These are phyloP conservation scores for Calidris pugnax DNA, from an alignment of 2,113 vertebrate species.

Conservation along the genomic window DNA sequence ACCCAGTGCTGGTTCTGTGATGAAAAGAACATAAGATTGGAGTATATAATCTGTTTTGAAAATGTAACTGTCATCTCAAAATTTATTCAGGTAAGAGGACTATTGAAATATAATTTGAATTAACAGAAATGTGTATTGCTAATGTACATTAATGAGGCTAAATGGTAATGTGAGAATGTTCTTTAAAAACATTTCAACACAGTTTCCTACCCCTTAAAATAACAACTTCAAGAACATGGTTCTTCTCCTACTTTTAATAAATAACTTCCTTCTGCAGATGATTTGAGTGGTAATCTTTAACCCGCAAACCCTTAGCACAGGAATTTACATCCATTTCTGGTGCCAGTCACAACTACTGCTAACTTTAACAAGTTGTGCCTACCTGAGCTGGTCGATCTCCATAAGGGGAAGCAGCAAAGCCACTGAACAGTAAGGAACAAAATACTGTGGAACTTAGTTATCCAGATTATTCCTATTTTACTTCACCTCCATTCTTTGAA, in stretches of 20 bases:
- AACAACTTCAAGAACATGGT: not conserved
- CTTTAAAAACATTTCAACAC: not conserved
- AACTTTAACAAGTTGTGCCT: not conserved
- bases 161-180: not conserved
- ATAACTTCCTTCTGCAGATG: not conserved
- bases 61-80: not conserved
- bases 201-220: not conserved
- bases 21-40: not conserved
- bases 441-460: not conserved
- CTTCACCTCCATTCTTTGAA: not conserved
- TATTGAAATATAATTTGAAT: not conserved
- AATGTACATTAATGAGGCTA: not conserved
- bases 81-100: not conserved
- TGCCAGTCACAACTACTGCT: not conserved
- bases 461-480: not conserved
- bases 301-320: not conserved
- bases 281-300: not conserved
- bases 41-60: not conserved
- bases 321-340: not conserved
- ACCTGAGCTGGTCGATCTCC: not conserved
- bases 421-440: not conserved
- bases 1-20: not conserved
- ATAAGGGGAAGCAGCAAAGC: not conserved
- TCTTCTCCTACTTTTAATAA: not conserved
- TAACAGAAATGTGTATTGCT: not conserved